Conservation (phyloP, 2,888 invertebrate species). For the Cheilosia urbana region DNA sequence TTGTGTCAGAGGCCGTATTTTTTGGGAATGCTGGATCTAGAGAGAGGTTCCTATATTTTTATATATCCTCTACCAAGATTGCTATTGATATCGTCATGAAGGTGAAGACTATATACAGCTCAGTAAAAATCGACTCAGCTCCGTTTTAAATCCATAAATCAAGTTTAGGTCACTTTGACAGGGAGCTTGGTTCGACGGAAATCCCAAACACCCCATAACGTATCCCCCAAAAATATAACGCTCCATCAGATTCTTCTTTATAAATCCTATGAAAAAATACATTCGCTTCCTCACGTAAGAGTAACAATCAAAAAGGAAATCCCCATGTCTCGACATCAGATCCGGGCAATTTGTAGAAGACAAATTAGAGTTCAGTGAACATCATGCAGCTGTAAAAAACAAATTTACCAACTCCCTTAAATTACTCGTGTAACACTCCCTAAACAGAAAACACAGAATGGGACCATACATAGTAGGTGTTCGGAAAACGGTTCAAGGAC, state of each 20-base stretch:
- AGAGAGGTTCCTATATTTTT: too few species aligned
- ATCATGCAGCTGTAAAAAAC: conserved; percentile 3
- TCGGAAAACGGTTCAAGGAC: conserved; percentile 25
- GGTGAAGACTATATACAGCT: too few species aligned
- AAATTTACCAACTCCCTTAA: conserved; percentile 8
- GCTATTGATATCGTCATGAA: too few species aligned
- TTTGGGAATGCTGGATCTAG: too few species aligned
- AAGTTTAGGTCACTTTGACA: too few species aligned
- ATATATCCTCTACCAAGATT: too few species aligned
- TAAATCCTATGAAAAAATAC: not conserved
- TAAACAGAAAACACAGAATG: conserved; percentile 5
- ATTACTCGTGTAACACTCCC: conserved; percentile 11
- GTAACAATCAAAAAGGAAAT: not conserved
- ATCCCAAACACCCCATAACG: not conserved
- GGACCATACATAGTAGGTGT: conserved; percentile 19
- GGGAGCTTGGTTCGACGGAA: not conserved
- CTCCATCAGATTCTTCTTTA: too few species aligned
- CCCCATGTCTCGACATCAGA: not conserved
- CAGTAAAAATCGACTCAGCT: too few species aligned
- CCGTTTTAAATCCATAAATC: too few species aligned
- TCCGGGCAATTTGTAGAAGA: conserved; percentile 45
- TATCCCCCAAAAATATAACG: too few species aligned
- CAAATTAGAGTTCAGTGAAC: conserved; percentile 17
- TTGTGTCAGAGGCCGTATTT: too few species aligned
- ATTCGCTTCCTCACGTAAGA: not conserved